These are phyloP conservation scores for Aldabrachelys gigantea DNA, from an alignment of 2,113 vertebrate species.

Conservation along the genomic window DNA sequence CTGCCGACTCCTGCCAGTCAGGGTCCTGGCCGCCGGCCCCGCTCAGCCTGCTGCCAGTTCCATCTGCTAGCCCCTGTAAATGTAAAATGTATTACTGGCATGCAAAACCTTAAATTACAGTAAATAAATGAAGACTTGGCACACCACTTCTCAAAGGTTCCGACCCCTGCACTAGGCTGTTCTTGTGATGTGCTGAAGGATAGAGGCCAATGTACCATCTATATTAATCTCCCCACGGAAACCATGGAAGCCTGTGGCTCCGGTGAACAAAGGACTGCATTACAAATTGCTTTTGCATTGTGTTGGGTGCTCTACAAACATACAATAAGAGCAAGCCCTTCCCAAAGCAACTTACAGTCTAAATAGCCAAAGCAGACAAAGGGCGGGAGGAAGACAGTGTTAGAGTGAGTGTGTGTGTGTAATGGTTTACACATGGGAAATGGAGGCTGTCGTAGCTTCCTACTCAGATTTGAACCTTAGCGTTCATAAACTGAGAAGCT, in stretches of 20 bases:
- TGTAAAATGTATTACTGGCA: too few relatives aligned
- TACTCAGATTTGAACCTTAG: too few relatives aligned
- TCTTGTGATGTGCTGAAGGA: background rate
- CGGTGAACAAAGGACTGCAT: background rate
- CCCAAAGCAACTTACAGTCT: background rate
- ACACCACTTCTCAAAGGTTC: too few relatives aligned
- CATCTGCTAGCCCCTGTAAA: too few relatives aligned
- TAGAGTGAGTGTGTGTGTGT: too few relatives aligned
- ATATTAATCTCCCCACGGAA: background rate
- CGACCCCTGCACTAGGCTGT: background rate
- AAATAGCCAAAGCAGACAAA: background rate
- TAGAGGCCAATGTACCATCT: background rate
- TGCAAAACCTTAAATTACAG: too few relatives aligned
- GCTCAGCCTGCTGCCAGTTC: too few relatives aligned
- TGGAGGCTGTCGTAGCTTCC: too few relatives aligned
- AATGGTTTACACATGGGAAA: background rate
- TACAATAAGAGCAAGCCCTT: background rate
- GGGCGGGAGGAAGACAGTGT: background rate
- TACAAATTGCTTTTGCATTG: background rate
- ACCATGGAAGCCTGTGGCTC: background rate
- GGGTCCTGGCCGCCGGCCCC: too few relatives aligned
- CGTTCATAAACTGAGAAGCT: too few relatives aligned
- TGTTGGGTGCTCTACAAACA: background rate
- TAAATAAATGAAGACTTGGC: too few relatives aligned
- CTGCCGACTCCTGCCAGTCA: too few relatives aligned